These are phyloP conservation scores for Bergia puertoricense DNA, from an alignment of 92 coral and sea anemone genomes.

Conservation along the genomic window DNA sequence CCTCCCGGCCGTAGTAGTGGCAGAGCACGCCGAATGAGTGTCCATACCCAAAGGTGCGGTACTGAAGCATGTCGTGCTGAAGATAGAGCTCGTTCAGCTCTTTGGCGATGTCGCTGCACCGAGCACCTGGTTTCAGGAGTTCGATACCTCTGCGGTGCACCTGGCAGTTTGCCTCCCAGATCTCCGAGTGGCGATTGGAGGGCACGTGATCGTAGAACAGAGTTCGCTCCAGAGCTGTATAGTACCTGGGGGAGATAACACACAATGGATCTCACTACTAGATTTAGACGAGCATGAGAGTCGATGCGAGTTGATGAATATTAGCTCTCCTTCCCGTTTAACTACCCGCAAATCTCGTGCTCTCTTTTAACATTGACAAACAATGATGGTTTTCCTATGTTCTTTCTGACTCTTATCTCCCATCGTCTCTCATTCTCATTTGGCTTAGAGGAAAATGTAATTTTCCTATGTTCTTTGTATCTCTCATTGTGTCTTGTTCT, in stretches of 20 bases:
- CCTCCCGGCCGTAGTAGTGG: conserved; percentile 97
- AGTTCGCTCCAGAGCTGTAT: conserved; percentile 85
- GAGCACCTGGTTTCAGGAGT: conserved; percentile 80
- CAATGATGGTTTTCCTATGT: too few relatives aligned
- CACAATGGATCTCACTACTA: too few relatives aligned
- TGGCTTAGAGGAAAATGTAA: too few relatives aligned
- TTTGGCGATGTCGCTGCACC: conserved; percentile 82
- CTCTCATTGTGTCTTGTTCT: too few relatives aligned
- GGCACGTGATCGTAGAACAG: conserved; percentile 92
- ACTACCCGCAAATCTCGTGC: too few relatives aligned
- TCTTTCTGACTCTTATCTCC: too few relatives aligned
- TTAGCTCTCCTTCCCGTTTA: too few relatives aligned
- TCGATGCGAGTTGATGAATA: too few relatives aligned
- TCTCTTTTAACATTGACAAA: too few relatives aligned
- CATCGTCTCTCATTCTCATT: too few relatives aligned
- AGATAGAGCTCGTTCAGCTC: conserved; percentile 81
- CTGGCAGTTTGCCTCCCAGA: conserved; percentile 86
- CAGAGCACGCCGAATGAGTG: conserved; percentile 90
- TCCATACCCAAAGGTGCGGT: conserved; percentile 91
- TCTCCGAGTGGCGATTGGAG: conserved; percentile 83
- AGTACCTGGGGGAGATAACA: conserved; percentile 58
- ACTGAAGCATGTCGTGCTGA: conserved; percentile 70
- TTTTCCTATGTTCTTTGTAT: too few relatives aligned
- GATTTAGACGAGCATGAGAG: too few relatives aligned
- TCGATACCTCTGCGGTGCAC: conserved; percentile 91